phyloP scores from a whole-genome alignment of 2,797 vertebrate species.

The Trematomus bernacchii region DNA sequence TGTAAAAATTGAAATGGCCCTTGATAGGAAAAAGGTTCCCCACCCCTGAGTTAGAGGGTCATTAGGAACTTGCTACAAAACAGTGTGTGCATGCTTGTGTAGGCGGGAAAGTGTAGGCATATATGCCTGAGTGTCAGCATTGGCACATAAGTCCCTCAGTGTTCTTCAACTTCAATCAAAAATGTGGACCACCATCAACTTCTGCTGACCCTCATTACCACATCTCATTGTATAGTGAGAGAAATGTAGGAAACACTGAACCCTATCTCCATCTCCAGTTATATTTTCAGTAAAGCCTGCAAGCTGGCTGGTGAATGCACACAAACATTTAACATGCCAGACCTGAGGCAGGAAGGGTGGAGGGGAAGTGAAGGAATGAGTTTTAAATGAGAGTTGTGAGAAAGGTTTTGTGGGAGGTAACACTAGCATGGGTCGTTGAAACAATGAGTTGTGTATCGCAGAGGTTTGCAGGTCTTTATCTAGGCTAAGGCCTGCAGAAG shows the following conservation, averaged over 20 bases:
- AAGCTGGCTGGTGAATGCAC: slow-evolving; percentile 48
- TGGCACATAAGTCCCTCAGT: slow-evolving; percentile 34
- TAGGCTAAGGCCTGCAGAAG: not conserved
- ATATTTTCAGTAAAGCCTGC: slow-evolving; percentile 57
- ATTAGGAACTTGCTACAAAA: too few relatives aligned
- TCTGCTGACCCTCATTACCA: slow-evolving; percentile 51
- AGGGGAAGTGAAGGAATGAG: slow-evolving; percentile 26
- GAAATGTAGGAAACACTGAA: slow-evolving; percentile 65
- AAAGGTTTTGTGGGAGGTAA: slow-evolving; percentile 52
- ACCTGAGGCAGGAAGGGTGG: slow-evolving; percentile 31
- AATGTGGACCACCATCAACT: slow-evolving; percentile 14
- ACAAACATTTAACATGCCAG: slow-evolving; percentile 2
- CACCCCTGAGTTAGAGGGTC: too few relatives aligned
- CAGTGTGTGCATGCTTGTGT: not conserved
- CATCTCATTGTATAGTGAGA: slow-evolving; percentile 69
- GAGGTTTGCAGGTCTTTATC: slow-evolving; percentile 24
- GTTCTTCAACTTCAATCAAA: slow-evolving; percentile 34
- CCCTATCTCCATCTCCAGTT: slow-evolving; percentile 48
- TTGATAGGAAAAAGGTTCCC: too few relatives aligned
- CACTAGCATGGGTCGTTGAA: slow-evolving; percentile 63
- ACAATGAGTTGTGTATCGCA: slow-evolving; percentile 47
- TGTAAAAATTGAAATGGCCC: too few relatives aligned
- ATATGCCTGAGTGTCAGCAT: not conserved
- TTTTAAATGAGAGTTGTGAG: slow-evolving; percentile 30
- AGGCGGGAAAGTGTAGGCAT: not conserved